Base-by-base conservation (phyloP, 2,888 invertebrate genomes). In the Agrilus biguttatus region DNA sequence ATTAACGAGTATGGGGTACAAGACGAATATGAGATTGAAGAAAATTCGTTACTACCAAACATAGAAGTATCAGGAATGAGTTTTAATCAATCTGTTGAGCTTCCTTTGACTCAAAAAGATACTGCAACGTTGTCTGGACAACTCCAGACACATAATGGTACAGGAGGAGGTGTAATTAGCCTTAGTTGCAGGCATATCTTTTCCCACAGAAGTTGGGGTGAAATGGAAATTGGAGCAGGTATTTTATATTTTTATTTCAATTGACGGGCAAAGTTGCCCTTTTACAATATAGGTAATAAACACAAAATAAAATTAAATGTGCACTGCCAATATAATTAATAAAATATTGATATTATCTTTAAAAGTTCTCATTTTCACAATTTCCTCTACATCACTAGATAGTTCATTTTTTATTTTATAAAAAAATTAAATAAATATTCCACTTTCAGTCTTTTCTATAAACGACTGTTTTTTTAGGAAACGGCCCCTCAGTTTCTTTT, bases 31-130 rank as follows among this genome's bases (percentile, higher is more conserved):
- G 58, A 62, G 46, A 51, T 55, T 64, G 65, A 56, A 54, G 52
- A 43, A 34, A 67, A 49, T 41, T 40, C 45, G 21, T 12, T 73
- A 7, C 67, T 87, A 55, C 89, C 91, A 12, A 76, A 70, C 46
- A 73, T 95, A 50, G 93, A 95, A 70, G 80, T 95, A 32, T 89
- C 86, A n/a, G 87, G 87, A 8, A 90, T 95, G 85, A 83, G 83
- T 37, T 84, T 95, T 58, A 78, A 82, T 14, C 93, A 95, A 62
- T 91, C 92, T 0, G 87, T 96, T 38, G 93, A 96, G 63, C 86
- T 90, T 37, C 95, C 95, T 0, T 69, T 96, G 19, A 91, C 92
- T 0, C 66, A 81, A 41, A 79, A 81, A 53, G 88, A 96, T 56
- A 91, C 90, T 1, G 77, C 86, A 51, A 82, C 83, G 0, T 69